These are phyloP conservation scores for Aethes cnicana DNA, from an alignment of 2,888 invertebrate species.

Conservation along the genomic window DNA sequence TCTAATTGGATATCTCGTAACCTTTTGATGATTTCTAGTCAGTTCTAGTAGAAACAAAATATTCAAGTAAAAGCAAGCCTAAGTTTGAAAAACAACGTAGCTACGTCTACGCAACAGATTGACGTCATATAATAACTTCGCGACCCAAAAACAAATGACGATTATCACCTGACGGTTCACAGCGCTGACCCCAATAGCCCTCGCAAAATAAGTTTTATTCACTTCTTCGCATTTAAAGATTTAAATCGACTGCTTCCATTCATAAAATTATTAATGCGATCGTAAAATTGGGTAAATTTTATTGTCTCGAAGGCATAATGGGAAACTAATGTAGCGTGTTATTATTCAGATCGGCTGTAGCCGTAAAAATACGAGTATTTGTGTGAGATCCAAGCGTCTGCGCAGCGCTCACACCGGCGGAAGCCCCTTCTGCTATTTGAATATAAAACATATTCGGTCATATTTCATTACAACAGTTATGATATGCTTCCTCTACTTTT, in stretches of 20 bases:
- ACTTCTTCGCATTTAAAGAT: slow-evolving; percentile 70
- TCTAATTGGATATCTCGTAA: too few species aligned
- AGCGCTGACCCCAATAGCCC: slow-evolving; percentile 65
- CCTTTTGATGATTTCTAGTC: too few species aligned
- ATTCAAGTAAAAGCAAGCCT: too few species aligned
- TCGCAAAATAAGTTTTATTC: slow-evolving; percentile 64
- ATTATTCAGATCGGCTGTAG: slow-evolving; percentile 80
- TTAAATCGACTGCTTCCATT: slow-evolving; percentile 79
- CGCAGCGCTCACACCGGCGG: slow-evolving; percentile 57
- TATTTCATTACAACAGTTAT: slow-evolving; percentile 79
- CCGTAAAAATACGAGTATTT: slow-evolving; percentile 77
- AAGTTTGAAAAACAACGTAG: too few species aligned
- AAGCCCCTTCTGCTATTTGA: slow-evolving; percentile 75
- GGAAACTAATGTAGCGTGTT: slow-evolving; percentile 83
- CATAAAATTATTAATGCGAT: slow-evolving; percentile 83
- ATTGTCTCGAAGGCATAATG: slow-evolving; percentile 82
- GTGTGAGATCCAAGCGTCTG: slow-evolving; percentile 52
- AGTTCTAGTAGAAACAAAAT: too few species aligned
- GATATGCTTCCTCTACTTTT: slow-evolving; percentile 75
- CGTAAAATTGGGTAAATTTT: slow-evolving; percentile 83
- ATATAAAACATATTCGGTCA: slow-evolving; percentile 77
- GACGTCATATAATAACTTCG: slow-evolving; percentile 11
- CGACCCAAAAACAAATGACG: slow-evolving; percentile 35
- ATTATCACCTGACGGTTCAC: slow-evolving; percentile 63
- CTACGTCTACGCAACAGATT: slow-evolving; percentile 1